These are phyloP conservation scores for Vanessa tameamea DNA, from an alignment of 1,140 invertebrate species.

Conservation along the genomic window DNA sequence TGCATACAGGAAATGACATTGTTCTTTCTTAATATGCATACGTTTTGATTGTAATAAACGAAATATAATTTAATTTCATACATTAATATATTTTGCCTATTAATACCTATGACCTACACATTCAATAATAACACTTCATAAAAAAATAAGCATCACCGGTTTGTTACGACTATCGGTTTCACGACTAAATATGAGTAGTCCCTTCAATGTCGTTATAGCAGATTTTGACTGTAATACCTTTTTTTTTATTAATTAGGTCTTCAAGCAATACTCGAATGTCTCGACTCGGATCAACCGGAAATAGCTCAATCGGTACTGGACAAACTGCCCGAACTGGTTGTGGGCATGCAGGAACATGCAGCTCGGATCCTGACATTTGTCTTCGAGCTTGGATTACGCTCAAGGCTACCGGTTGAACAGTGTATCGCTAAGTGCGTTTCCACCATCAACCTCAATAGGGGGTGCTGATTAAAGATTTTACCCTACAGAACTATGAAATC, in stretches of 20 bases:
- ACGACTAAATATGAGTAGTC: too few relatives aligned
- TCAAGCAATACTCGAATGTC: conserved; percentile 88
- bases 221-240: too few relatives aligned
- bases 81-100: too few relatives aligned
- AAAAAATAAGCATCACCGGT: too few relatives aligned
- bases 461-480: conserved; percentile 80
- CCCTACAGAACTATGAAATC: neutral
- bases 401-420: conserved; percentile 88
- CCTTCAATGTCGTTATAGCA: too few relatives aligned
- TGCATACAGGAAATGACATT: too few relatives aligned
- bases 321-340: conserved; percentile 89
- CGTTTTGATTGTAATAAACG: too few relatives aligned
- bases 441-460: conserved; percentile 90
- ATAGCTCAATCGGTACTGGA: conserved; percentile 90
- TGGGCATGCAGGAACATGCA: conserved; percentile 92
- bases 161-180: too few relatives aligned
- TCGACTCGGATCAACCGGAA: conserved; percentile 89
- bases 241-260: conserved; percentile 69
- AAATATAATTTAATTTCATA: too few relatives aligned
- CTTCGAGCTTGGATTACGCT: conserved; percentile 90
- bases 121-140: too few relatives aligned
- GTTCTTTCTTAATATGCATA: too few relatives aligned
- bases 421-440: conserved; percentile 90
- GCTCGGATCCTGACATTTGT: conserved; percentile 88
- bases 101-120: too few relatives aligned